Conservation (phyloP, 2,888 invertebrate genomes). For the Protophormia terraenovae region DNA sequence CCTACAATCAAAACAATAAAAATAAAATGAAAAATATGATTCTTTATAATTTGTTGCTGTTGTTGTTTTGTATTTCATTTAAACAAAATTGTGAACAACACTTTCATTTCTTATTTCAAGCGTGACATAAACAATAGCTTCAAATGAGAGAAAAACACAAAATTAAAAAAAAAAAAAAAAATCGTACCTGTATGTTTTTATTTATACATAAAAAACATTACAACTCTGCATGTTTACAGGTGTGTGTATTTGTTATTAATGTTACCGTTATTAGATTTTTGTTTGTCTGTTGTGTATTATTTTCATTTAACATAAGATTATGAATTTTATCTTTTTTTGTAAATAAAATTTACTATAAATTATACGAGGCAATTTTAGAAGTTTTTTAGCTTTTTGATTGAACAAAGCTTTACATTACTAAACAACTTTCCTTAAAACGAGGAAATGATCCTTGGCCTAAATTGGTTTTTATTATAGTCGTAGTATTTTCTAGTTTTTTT, state of each 20-base stretch:
- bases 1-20: slow-evolving; percentile 69
- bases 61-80: slow-evolving; percentile 2
- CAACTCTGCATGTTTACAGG: neutral
- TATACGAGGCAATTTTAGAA: no score
- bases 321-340: neutral
- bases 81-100: slow-evolving; percentile 65
- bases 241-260: neutral
- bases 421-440: no score
- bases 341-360: no score
- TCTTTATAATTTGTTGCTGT: slow-evolving; percentile 35
- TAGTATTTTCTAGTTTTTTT: no score
- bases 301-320: neutral
- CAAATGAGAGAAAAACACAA: neutral
- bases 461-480: no score
- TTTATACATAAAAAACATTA: neutral
- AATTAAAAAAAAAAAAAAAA: neutral
- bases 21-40: slow-evolving; percentile 41
- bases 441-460: no score
- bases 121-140: slow-evolving; percentile 69
- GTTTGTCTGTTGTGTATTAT: neutral
- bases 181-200: neutral
- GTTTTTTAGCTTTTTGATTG: no score
- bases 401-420: no score
- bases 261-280: slow-evolving; percentile 4
- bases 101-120: slow-evolving; percentile 75